phyloP scores from a whole-genome alignment of 2,888 invertebrate species.

The Thereva unica region DNA sequence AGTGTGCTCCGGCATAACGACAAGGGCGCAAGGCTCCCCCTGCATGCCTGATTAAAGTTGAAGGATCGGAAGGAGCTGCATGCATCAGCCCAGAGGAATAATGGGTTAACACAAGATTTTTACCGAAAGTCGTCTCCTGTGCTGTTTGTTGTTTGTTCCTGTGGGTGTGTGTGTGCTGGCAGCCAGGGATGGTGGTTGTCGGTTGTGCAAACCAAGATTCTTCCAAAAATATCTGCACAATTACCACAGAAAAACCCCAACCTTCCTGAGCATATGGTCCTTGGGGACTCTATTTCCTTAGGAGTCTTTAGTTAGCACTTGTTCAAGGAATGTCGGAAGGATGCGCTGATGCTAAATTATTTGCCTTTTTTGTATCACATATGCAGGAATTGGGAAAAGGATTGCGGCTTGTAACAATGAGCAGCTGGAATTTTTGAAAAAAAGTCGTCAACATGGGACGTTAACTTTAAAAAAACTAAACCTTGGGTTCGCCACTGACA shows the following conservation, averaged over 20 bases:
- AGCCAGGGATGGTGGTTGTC: constrained; percentile 10
- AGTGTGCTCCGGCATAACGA: neutral
- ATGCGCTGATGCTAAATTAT: too few relatives aligned
- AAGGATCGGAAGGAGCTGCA: constrained; percentile 5
- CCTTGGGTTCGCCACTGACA: too few relatives aligned
- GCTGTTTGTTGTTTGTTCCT: constrained; percentile 7
- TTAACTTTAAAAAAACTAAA: too few relatives aligned
- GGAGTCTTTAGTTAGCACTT: constrained; percentile 22
- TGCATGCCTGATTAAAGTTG: constrained; percentile 1
- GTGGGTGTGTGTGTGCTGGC: constrained; percentile 3
- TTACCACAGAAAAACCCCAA: constrained; percentile 31
- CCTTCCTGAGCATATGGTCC: constrained; percentile 38
- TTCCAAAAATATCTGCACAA: constrained; percentile 4
- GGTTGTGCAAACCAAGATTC: constrained; percentile 5
- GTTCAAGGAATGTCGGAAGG: neutral
- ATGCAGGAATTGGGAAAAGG: too few relatives aligned
- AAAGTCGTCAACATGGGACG: too few relatives aligned
- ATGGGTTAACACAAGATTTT: constrained; percentile 33
- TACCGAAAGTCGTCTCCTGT: constrained; percentile 31
- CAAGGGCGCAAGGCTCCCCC: neutral
- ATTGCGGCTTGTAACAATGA: too few relatives aligned
- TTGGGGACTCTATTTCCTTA: constrained; percentile 34
- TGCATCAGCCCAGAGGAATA: constrained; percentile 24
- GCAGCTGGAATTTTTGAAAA: too few relatives aligned
- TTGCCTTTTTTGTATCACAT: too few relatives aligned